phyloP scores from a whole-genome alignment of 2,113 vertebrate species.

The Psophia crepitans region DNA sequence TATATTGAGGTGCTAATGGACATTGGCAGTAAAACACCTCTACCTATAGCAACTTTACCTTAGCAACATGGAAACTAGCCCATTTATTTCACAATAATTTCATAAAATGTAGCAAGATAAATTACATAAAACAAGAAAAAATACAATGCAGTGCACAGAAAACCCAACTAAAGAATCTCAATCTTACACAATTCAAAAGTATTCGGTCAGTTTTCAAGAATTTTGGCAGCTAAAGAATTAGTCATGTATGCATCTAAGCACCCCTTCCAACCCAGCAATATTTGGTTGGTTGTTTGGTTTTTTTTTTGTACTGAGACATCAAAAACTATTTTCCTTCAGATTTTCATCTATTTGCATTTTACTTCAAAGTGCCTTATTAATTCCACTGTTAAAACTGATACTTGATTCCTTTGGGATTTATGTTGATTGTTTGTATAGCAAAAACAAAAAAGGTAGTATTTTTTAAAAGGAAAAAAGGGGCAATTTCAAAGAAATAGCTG shows the following conservation, averaged over 20 bases:
- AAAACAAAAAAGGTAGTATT: not conserved
- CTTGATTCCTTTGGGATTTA: not conserved
- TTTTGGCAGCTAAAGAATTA: not conserved
- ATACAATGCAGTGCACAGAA: not conserved
- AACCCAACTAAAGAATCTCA: not conserved
- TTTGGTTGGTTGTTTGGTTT: rapidly evolving
- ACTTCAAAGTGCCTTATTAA: not conserved
- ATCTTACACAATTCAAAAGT: not conserved
- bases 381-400: not conserved
- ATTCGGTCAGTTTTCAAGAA: not conserved
- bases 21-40: not conserved
- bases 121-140: not conserved
- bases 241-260: not conserved
- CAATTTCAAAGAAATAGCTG: not conserved
- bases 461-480: not conserved
- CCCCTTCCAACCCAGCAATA: rapidly evolving
- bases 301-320: not conserved
- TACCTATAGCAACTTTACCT: not conserved
- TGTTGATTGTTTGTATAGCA: not conserved
- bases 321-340: not conserved
- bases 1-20: not conserved
- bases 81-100: not conserved
- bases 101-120: not conserved
- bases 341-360: not conserved
- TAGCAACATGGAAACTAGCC: not conserved